A percentile compares a stretch with the other conserved stretches of the same genome.
Conservation (phyloP, 2,888 invertebrate species). For the Leuctra nigra region DNA sequence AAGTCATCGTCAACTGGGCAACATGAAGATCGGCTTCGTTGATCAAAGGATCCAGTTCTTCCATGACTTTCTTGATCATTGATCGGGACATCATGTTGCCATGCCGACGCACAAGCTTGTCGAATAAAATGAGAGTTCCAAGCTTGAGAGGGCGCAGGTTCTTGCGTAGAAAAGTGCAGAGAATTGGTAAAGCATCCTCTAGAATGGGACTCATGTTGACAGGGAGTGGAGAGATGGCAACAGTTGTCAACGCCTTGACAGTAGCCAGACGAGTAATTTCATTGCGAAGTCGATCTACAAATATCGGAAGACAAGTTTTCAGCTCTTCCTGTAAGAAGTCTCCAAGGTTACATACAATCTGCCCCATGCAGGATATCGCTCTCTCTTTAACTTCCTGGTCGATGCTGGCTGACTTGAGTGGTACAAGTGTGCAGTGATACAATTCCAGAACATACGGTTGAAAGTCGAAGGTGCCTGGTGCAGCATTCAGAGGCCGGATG, state of each 20-base stretch:
- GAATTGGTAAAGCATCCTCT: slow-evolving; percentile 82
- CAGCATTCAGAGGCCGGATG: slow-evolving; percentile 71
- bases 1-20: slow-evolving; percentile 80
- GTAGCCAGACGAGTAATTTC: slow-evolving; percentile 96
- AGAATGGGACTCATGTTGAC: slow-evolving; percentile 78
- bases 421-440: slow-evolving; percentile 77
- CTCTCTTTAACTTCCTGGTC: slow-evolving; percentile 99
- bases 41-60: slow-evolving; percentile 84
- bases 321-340: slow-evolving; percentile 74
- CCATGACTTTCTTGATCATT: slow-evolving; percentile 53
- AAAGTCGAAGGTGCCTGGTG: slow-evolving; percentile 59
- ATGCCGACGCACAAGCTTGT: slow-evolving; percentile 86
- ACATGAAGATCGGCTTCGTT: slow-evolving; percentile 95
- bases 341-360: slow-evolving; percentile 87
- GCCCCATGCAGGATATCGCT: slow-evolving; percentile 95
- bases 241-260: slow-evolving; percentile 91
- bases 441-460: slow-evolving; percentile 70
- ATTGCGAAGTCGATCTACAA: slow-evolving; percentile 89
- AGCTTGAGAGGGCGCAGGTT: slow-evolving; percentile 93
- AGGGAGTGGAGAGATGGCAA: slow-evolving; percentile 82
- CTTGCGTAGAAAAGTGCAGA: slow-evolving; percentile 91
- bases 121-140: slow-evolving; percentile 80
- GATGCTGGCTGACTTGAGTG: slow-evolving; percentile 90
- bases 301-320: slow-evolving; percentile 82
- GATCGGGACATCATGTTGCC: slow-evolving; percentile 53